Base-by-base conservation (phyloP, 1,140 invertebrate species). In the Magallana ariakensis region DNA sequence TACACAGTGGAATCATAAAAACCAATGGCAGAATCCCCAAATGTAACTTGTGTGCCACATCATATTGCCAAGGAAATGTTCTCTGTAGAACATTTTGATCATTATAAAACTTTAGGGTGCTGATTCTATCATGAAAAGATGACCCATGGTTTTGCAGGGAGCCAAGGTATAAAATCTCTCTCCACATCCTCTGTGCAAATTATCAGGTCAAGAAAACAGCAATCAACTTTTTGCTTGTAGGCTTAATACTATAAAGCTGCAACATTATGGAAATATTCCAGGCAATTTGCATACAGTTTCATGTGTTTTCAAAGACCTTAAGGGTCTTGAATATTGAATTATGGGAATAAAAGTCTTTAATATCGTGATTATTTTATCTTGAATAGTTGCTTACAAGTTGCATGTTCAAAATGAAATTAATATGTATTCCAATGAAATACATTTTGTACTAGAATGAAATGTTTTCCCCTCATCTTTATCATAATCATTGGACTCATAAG, bases 61-160 rank as follows among this genome's bases (percentile, higher is more conserved):
- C 66, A 46, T 13, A 75, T 19, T 75, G 19, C 11, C 19, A 22
- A 26, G 22, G 9, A 46, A 60, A 26, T 5, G 0, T 75, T 75
- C 66, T 75, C 66, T 75, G 22, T 33, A 22, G 22, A 75, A 75
- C 66, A 75, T 75, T 75, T 13, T 75, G 7, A 10, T 75, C 22
- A 75, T 26, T 75, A 75, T 75, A 46, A 46, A 46, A 75, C 66
- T 26, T 26, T 62, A 16, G 58, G 58, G 33, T 46, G 33, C 33
- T 33, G 66, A 75, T 75, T 75, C 22, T 75, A 75, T 75, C 22
- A 70, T 75, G 66, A 26, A 26, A 19, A 75, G 66, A 75, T 75
- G 66, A 75, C 19, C 62, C 26, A 33, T 70, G 62, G 10, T 26
- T 26, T 75, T 75, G 66, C 66, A 75, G 66, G 19, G 26, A 22